These are phyloP conservation scores for Lophura swinhoii DNA, from an alignment of 2,797 vertebrate genomes.

Conservation along the genomic window DNA sequence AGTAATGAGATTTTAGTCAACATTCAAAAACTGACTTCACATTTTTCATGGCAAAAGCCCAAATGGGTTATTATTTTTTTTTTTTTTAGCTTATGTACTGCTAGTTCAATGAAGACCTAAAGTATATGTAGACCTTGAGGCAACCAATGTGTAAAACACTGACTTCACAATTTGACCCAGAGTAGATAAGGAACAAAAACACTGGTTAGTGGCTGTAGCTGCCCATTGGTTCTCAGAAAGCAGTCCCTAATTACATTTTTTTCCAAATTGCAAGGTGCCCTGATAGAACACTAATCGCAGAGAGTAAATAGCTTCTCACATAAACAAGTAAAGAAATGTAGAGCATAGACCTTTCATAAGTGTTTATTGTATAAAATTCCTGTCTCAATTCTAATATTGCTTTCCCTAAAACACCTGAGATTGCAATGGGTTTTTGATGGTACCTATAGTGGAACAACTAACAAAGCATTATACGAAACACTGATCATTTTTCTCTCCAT, in stretches of 20 bases:
- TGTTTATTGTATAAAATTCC: neutral
- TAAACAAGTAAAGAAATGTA: neutral
- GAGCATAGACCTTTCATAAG: neutral
- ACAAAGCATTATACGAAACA: neutral
- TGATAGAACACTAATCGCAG: neutral
- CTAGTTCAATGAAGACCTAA: conserved; percentile 24
- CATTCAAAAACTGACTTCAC: conserved; percentile 40
- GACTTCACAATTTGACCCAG: neutral
- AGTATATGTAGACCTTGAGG: conserved; percentile 54
- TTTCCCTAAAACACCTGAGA: neutral
- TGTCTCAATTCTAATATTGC: neutral
- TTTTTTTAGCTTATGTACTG: conserved; percentile 33
- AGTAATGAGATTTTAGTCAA: conserved; percentile 67
- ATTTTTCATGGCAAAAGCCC: conserved; percentile 57
- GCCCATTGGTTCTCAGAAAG: neutral
- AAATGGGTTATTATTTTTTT: conserved; percentile 34
- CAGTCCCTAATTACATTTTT: neutral
- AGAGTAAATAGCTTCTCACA: neutral
- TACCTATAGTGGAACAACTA: neutral
- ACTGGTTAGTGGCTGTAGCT: neutral
- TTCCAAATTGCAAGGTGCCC: neutral
- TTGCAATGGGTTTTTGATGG: neutral
- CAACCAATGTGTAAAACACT: conserved; percentile 26
- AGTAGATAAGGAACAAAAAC: neutral
- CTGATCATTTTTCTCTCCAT: neutral